Conservation (phyloP, 2,888 invertebrate species). For the Harmothoe impar region DNA sequence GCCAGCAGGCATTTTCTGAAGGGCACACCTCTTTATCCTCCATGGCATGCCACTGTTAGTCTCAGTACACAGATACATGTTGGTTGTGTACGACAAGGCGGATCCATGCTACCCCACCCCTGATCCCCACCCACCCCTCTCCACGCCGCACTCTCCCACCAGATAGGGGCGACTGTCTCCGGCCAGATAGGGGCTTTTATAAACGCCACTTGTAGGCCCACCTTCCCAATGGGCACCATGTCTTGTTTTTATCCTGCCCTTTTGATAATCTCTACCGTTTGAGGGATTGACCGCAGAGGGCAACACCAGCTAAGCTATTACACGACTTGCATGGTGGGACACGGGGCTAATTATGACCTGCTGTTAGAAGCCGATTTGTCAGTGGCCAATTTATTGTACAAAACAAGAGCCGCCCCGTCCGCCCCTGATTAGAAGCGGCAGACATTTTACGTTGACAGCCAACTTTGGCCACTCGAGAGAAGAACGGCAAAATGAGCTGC, state of each 20-base stretch:
- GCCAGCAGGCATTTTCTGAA: neutral
- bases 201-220: neutral
- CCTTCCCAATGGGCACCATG: neutral
- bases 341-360: conserved; percentile 15
- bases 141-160: no score
- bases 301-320: neutral
- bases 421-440: conserved; percentile 1
- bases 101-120: neutral
- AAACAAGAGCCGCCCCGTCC: neutral
- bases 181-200: neutral
- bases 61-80: neutral
- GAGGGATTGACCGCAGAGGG: conserved; percentile 39
- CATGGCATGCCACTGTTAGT: neutral
- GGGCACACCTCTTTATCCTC: neutral
- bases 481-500: no score
- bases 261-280: neutral
- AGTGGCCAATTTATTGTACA: neutral
- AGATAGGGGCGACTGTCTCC: neutral
- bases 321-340: conserved; percentile 25
- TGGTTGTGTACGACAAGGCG: neutral
- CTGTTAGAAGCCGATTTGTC: conserved; percentile 30
- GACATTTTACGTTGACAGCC: neutral
- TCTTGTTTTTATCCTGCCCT: neutral
- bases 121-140: neutral
- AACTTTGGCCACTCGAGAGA: neutral